Conservation (phyloP, 2,113 vertebrate genomes). For the Alligator sinensis region DNA sequence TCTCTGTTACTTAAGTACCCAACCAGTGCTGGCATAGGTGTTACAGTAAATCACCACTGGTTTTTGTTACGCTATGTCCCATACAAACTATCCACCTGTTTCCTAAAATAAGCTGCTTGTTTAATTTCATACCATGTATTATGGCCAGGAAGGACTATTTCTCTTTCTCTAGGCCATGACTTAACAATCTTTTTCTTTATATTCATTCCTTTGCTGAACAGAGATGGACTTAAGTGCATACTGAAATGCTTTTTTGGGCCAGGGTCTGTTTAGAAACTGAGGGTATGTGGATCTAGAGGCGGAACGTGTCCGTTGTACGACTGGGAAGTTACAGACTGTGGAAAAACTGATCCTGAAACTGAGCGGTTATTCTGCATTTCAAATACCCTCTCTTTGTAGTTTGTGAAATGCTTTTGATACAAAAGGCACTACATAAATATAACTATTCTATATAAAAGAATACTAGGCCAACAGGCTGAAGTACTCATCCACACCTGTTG, state of each 20-base stretch:
- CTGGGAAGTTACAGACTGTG: neutral
- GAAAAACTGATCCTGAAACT: neutral
- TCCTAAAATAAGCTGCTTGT: neutral
- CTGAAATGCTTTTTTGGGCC: constrained; percentile 64
- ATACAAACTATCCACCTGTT: neutral
- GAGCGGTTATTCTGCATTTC: neutral
- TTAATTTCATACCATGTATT: neutral
- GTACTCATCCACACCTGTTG: neutral
- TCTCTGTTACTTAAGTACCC: neutral
- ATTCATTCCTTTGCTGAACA: constrained; percentile 61
- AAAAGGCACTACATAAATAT: neutral
- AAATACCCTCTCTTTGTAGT: neutral
- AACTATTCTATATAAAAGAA: neutral
- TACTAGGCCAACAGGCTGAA: neutral
- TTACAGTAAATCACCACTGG: neutral
- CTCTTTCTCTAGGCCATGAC: neutral
- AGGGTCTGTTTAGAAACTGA: constrained; percentile 62
- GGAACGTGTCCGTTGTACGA: constrained; percentile 9
- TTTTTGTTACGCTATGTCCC: neutral
- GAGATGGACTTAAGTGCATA: constrained; percentile 62
- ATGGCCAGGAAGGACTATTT: neutral
- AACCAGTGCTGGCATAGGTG: neutral
- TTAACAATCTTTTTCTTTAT: constrained; percentile 32
- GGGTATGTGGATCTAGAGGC: constrained; percentile 46
- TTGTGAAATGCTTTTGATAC: constrained; percentile 23